These are phyloP conservation scores for Meleagris gallopavo DNA, from an alignment of 2,113 vertebrate genomes.

Conservation along the genomic window DNA sequence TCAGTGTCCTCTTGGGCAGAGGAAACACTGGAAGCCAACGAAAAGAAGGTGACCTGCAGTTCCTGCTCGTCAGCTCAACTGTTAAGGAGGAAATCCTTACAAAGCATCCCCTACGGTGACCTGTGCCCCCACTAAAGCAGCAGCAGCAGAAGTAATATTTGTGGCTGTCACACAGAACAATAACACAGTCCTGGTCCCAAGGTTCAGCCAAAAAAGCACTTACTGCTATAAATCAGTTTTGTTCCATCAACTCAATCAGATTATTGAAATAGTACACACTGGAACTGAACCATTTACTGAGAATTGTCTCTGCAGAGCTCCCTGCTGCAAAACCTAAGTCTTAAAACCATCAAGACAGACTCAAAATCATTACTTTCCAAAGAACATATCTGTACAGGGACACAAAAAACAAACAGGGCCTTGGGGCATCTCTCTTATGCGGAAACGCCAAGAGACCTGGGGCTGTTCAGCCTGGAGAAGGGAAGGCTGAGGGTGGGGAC, in stretches of 20 bases:
- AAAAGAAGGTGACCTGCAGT: fast-evolving
- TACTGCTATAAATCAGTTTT: background rate
- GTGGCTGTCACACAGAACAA: background rate
- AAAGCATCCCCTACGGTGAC: background rate
- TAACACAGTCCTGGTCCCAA: background rate
- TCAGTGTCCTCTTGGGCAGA: constrained; percentile 57
- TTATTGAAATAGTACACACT: background rate
- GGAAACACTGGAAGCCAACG: background rate
- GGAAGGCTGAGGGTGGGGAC: too few species aligned
- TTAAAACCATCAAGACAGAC: background rate
- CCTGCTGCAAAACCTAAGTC: background rate
- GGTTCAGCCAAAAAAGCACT: background rate
- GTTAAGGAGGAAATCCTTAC: background rate
- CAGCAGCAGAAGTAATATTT: background rate
- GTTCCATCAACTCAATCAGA: background rate
- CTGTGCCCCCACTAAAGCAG: background rate
- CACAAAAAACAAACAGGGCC: too few species aligned
- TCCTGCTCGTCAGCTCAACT: background rate
- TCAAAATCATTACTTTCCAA: too few species aligned
- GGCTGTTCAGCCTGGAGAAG: too few species aligned
- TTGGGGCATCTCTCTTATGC: too few species aligned
- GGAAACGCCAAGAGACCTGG: background rate
- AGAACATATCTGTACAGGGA: background rate
- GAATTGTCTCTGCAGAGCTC: background rate
- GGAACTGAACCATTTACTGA: background rate